Percentiles rank a stretch among this genome's conserved stretches.
Conservation (phyloP, 1,140 invertebrate genomes). For the Dendrolimus punctatus region DNA sequence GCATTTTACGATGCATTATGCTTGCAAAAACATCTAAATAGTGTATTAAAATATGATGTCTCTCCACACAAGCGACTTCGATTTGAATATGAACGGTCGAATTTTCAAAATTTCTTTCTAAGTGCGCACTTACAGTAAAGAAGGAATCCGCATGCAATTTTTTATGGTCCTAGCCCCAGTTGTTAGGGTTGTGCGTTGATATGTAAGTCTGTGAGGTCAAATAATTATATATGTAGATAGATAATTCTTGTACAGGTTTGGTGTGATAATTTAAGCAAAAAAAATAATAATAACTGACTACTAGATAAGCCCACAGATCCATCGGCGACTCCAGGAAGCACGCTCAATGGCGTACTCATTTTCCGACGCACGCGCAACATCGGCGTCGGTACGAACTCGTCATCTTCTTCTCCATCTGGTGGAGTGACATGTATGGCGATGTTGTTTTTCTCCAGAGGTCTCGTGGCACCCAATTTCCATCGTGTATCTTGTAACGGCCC, state of each 20-base stretch:
- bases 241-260: neutral
- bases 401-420: constrained; percentile 61
- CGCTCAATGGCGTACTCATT: constrained; percentile 50
- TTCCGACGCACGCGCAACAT: constrained; percentile 47
- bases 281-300: constrained; percentile 14
- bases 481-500: constrained; percentile 39
- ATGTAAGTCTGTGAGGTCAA: no score
- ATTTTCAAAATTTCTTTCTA: no score
- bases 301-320: constrained; percentile 26
- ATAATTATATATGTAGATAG: no score
- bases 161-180: no score
- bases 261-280: neutral
- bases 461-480: constrained; percentile 37
- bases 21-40: no score
- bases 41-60: no score
- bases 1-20: no score
- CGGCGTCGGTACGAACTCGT: constrained; percentile 51
- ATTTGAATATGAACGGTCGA: no score
- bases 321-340: constrained; percentile 32
- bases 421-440: constrained; percentile 63
- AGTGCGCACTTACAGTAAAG: no score
- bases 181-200: no score
- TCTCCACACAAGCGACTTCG: no score
- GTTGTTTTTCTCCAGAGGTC: constrained; percentile 39
- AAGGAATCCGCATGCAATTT: no score